phyloP scores from a whole-genome alignment of 2,113 vertebrate genomes.

The Oreochromis aureus region DNA sequence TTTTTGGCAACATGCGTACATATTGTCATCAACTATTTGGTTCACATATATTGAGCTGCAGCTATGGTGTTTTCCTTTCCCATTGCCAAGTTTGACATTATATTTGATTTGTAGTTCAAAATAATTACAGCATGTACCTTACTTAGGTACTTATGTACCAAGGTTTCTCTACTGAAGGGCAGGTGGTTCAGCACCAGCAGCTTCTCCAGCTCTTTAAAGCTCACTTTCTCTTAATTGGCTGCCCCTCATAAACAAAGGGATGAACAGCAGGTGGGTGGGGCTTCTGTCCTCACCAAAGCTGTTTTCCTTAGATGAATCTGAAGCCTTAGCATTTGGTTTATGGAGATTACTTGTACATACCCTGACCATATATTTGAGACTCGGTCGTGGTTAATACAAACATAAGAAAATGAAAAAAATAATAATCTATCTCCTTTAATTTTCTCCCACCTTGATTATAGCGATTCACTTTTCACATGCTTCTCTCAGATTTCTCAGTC shows the following conservation, averaged over 20 bases:
- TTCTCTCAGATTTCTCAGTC: not conserved
- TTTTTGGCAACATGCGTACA: not conserved
- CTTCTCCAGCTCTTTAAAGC: not conserved
- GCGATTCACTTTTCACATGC: not conserved
- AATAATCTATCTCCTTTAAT: not conserved
- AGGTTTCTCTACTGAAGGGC: not conserved
- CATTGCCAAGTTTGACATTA: not conserved
- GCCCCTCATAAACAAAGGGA: not conserved
- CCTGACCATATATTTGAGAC: not conserved
- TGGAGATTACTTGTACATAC: not conserved
- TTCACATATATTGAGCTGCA: not conserved
- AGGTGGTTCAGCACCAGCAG: not conserved
- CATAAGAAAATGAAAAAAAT: not conserved
- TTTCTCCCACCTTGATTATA: not conserved
- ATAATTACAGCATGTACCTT: not conserved
- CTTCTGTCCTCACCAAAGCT: not conserved
- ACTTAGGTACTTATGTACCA: not conserved
- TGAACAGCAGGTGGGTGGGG: not conserved
- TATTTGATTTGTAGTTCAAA: not conserved
- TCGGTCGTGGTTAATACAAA: not conserved
- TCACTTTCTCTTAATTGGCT: not conserved
- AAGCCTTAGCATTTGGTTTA: not conserved
- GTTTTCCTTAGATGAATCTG: not conserved
- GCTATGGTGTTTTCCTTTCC: not conserved
- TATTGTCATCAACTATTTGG: not conserved